These are phyloP conservation scores for Coptodon bakossiorum DNA, from an alignment of 2,113 vertebrate genomes.

Conservation along the genomic window DNA sequence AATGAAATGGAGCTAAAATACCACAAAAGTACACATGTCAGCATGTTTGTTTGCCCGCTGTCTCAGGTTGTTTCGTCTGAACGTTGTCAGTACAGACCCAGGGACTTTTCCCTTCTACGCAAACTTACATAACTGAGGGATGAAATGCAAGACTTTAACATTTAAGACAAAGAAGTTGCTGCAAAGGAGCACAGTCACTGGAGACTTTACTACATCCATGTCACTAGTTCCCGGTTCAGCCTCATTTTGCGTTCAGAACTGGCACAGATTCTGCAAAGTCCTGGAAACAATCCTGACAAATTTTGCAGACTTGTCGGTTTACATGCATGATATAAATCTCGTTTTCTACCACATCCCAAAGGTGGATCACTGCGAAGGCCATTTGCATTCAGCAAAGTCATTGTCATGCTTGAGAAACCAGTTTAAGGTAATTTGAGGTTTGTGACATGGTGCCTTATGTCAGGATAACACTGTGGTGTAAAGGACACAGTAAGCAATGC, in stretches of 20 bases:
- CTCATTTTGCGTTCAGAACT: neutral
- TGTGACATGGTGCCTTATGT: neutral
- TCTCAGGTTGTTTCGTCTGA: constrained; percentile 3
- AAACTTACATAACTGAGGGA: neutral
- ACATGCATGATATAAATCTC: neutral
- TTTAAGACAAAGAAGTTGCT: neutral
- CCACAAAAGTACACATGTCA: neutral
- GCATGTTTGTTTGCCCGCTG: neutral
- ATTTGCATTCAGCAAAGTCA: neutral
- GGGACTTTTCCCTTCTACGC: neutral
- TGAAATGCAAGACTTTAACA: neutral
- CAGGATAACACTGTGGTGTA: neutral
- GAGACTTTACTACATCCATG: rapidly evolving
- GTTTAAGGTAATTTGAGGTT: neutral
- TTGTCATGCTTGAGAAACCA: neutral
- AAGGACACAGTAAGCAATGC: neutral
- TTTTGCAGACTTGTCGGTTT: neutral
- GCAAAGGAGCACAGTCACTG: neutral
- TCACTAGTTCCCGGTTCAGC: neutral
- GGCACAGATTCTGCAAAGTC: neutral
- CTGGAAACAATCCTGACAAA: neutral
- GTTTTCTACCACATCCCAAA: neutral
- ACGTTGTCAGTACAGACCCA: rapidly evolving
- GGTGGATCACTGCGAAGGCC: neutral
- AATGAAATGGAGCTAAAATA: neutral